Percentiles rank a stretch among this genome's conserved stretches.
These are phyloP conservation scores for Aphodius sticticus DNA, from an alignment of 2,888 invertebrate species.

Conservation along the genomic window DNA sequence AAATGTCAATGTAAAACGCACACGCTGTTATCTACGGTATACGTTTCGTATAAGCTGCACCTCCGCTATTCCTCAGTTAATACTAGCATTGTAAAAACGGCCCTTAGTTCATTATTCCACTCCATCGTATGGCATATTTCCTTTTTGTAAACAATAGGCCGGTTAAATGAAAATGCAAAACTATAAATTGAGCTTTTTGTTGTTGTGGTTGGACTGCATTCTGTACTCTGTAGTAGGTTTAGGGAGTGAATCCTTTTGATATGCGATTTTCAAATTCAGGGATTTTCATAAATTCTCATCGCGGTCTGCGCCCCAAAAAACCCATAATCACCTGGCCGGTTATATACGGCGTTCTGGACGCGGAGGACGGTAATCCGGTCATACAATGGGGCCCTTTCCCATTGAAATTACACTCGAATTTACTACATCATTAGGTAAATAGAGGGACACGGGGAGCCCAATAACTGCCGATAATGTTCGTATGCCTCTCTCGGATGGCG, in stretches of 20 bases:
- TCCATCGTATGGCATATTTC: no score
- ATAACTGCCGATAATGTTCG: constrained; percentile 55
- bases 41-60: no score
- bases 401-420: constrained; percentile 54
- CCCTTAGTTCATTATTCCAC: no score
- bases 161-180: no score
- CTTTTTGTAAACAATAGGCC: no score
- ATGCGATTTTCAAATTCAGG: constrained; percentile 15
- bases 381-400: constrained; percentile 38
- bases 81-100: no score
- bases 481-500: constrained; percentile 48
- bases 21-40: no score
- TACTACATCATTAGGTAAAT: constrained; percentile 58
- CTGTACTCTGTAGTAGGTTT: no score
- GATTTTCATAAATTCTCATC: constrained; percentile 20
- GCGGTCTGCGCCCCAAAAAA: constrained; percentile 19
- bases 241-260: constrained; percentile 13
- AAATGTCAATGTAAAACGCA: no score
- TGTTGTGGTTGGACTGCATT: no score
- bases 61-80: no score
- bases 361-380: constrained; percentile 17
- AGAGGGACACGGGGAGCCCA: constrained; percentile 42
- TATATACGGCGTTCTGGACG: constrained; percentile 14
- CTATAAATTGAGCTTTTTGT: no score
- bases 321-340: constrained; percentile 21